Conservation (phyloP, 2,113 vertebrate species). For the Larimichthys polyactis region DNA sequence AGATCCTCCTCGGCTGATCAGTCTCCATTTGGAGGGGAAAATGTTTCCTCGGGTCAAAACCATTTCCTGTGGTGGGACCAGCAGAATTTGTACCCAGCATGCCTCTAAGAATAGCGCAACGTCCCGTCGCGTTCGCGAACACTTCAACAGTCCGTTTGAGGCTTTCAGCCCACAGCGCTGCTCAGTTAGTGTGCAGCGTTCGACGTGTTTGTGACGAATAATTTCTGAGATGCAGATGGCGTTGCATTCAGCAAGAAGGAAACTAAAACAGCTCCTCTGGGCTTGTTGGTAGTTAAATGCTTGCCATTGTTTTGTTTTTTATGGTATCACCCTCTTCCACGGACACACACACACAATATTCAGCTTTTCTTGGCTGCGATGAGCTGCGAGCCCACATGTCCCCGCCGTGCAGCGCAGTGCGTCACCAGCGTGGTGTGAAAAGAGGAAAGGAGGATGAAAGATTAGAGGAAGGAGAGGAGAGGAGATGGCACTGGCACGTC, state of each 20-base stretch:
- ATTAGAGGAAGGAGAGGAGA: constrained; percentile 22
- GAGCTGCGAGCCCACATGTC: constrained; percentile 70
- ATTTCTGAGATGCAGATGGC: constrained; percentile 29
- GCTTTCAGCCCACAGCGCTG: neutral
- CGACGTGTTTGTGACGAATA: neutral
- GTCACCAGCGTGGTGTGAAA: constrained; percentile 53
- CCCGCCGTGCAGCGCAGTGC: constrained; percentile 36
- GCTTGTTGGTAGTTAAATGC: constrained; percentile 45
- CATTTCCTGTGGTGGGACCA: constrained; percentile 77
- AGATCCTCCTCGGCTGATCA: constrained; percentile 67
- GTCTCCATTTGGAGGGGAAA: constrained; percentile 75
- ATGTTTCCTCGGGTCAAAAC: constrained; percentile 75
- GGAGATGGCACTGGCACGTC: constrained; percentile 53
- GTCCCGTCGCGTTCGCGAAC: constrained; percentile 5
- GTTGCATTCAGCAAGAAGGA: constrained; percentile 10
- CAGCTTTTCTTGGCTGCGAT: constrained; percentile 60
- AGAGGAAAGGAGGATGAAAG: constrained; percentile 50
- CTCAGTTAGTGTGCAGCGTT: neutral
- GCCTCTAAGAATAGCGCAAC: constrained; percentile 57
- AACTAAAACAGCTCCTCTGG: constrained; percentile 28
- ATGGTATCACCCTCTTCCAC: constrained; percentile 13
- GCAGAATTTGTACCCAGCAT: constrained; percentile 54
- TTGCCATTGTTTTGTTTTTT: constrained; percentile 50
- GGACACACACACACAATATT: constrained; percentile 30
- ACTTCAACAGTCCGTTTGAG: neutral